Conservation (phyloP, 2,888 invertebrate genomes). For the Allacma fusca region DNA sequence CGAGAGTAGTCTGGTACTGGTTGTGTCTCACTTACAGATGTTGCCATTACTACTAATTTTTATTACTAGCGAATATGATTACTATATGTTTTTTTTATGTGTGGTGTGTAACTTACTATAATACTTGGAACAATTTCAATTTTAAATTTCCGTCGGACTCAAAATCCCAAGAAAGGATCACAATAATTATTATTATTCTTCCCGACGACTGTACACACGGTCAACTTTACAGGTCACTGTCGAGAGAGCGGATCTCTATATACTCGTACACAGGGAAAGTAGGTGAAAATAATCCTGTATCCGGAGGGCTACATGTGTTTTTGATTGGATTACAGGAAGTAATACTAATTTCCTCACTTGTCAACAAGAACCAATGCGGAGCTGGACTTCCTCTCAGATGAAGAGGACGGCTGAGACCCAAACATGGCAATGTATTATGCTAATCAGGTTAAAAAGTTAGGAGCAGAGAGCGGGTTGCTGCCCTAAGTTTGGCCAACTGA, state of each 20-base stretch:
- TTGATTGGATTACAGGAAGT: background rate
- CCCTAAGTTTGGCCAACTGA: constrained; percentile 7
- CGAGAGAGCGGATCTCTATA: background rate
- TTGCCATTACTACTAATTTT: background rate
- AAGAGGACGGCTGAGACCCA: background rate
- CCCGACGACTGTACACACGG: too few relatives aligned
- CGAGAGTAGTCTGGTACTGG: background rate
- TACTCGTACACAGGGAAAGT: background rate
- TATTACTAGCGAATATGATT: background rate
- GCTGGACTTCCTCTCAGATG: constrained; percentile 1
- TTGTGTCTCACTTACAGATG: constrained; percentile 11
- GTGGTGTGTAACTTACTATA: too few relatives aligned
- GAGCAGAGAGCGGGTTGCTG: background rate
- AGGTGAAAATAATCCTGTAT: background rate
- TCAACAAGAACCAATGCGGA: background rate
- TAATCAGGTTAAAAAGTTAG: background rate
- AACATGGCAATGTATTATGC: constrained; percentile 8
- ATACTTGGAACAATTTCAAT: background rate
- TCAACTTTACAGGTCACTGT: background rate
- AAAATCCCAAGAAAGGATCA: background rate
- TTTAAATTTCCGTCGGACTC: background rate
- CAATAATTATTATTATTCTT: background rate
- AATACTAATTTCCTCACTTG: background rate
- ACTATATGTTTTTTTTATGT: background rate
- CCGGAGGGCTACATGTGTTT: constrained; percentile 2